A percentile compares a stretch with the other conserved stretches of the same genome.
Conservation (phyloP, 2,113 vertebrate genomes). For the Pycnonotus jocosus region DNA sequence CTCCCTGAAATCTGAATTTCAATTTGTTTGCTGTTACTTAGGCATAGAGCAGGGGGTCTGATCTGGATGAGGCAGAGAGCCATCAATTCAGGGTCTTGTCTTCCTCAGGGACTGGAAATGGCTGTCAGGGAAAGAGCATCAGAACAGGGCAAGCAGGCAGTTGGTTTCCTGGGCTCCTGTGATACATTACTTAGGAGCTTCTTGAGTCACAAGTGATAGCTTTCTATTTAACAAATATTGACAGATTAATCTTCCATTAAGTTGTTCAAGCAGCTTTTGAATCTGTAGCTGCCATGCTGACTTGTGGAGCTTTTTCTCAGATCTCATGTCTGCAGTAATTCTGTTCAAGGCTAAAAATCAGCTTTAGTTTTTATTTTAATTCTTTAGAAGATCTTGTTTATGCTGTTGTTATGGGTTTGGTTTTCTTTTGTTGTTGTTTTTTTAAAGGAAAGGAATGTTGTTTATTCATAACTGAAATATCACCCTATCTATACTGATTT, state of each 20-base stretch:
- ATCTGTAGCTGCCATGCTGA: neutral
- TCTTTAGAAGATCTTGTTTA: neutral
- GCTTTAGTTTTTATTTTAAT: neutral
- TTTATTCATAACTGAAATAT: constrained; percentile 6
- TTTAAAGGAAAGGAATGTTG: constrained; percentile 2
- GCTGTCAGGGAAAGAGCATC: neutral
- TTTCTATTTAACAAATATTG: constrained; percentile 28
- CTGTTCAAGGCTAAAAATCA: neutral
- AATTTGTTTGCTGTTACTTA: neutral
- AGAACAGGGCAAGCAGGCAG: neutral
- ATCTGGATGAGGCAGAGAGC: neutral
- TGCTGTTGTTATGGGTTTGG: neutral
- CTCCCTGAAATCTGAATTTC: neutral
- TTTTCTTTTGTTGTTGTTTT: neutral
- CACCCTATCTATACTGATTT: neutral
- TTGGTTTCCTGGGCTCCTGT: neutral
- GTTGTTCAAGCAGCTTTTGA: constrained; percentile 18
- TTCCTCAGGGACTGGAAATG: neutral
- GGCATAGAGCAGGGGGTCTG: neutral
- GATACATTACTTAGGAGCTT: neutral
- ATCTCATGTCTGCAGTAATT: neutral
- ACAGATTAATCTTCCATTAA: constrained; percentile 3
- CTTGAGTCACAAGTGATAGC: neutral
- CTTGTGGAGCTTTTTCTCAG: neutral
- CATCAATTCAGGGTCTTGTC: neutral